Evolutionary conservation across 2,113 vertebrate species (phyloP).

Genomic region (Syngnathus floridae): DNA sequence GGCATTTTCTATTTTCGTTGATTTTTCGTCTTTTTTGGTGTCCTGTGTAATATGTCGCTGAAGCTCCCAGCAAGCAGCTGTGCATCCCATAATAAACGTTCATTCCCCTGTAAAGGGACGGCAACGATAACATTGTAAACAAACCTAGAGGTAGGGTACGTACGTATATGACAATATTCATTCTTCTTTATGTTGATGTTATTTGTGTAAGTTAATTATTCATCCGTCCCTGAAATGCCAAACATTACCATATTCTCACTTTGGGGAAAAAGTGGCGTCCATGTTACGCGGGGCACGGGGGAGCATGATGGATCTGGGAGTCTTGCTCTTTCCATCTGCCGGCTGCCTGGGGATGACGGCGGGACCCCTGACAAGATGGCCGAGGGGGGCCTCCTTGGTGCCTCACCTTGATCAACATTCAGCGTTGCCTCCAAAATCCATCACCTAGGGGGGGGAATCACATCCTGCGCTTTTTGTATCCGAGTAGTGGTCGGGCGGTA

Average conservation of each 20-base stretch:
- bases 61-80: too few species aligned
- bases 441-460: constrained; percentile 32
- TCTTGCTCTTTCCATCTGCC: constrained; percentile 61
- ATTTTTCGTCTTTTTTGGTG: too few species aligned
- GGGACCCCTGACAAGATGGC: constrained; percentile 58
- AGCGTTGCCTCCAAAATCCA: constrained; percentile 60
- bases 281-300: constrained; percentile 36
- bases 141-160: too few species aligned
- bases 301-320: constrained; percentile 63
- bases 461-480: constrained; percentile 56
- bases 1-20: too few species aligned
- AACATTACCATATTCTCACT: constrained; percentile 35
- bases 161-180: neutral
- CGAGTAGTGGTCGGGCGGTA: constrained; percentile 30
- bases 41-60: too few species aligned
- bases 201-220: constrained; percentile 37
- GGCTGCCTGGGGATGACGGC: constrained; percentile 62
- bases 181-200: neutral
- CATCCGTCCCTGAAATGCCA: constrained; percentile 35
- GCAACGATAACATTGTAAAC: too few species aligned
- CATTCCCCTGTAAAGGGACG: too few species aligned
- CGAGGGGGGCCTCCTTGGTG: constrained; percentile 52
- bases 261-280: constrained; percentile 44
- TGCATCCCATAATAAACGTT: too few species aligned
- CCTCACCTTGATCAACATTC: constrained; percentile 74